Conservation (phyloP, 2,888 invertebrate species). For the Scaptomyza parva region DNA sequence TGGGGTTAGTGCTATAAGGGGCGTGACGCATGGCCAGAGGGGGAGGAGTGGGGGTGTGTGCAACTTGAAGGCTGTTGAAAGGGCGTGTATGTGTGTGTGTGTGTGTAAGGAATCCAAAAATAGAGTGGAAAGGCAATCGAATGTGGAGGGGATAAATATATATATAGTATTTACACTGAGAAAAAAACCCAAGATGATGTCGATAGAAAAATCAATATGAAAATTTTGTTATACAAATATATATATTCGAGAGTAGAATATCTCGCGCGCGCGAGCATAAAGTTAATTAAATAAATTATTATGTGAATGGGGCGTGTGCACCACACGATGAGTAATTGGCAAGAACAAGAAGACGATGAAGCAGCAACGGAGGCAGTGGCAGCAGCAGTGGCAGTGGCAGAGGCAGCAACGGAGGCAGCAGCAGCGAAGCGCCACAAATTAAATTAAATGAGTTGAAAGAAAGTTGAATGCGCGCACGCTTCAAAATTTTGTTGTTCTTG, state of each 20-base stretch:
- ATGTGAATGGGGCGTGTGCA: slow-evolving; percentile 80
- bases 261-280: slow-evolving; percentile 71
- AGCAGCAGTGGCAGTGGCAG: slow-evolving; percentile 3
- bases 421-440: slow-evolving; percentile 77
- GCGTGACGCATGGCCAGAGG: slow-evolving; percentile 5
- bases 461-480: slow-evolving; percentile 79
- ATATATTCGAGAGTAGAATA: slow-evolving; percentile 68
- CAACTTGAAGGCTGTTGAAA: slow-evolving; percentile 76
- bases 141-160: slow-evolving; percentile 19
- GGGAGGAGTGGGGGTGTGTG: slow-evolving; percentile 34
- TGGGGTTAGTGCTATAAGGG: not conserved
- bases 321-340: slow-evolving; percentile 80
- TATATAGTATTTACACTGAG: slow-evolving; percentile 41
- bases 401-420: slow-evolving; percentile 18
- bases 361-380: slow-evolving; percentile 21
- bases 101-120: not conserved
- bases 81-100: slow-evolving; percentile 33
- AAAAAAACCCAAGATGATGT: slow-evolving; percentile 5
- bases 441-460: slow-evolving; percentile 81
- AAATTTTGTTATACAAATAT: slow-evolving; percentile 67
- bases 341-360: slow-evolving; percentile 67
- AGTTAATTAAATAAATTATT: slow-evolving; percentile 81
- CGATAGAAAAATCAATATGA: slow-evolving; percentile 66
- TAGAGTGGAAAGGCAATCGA: slow-evolving; percentile 11
- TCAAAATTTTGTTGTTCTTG: slow-evolving; percentile 52